A percentile compares a stretch with the other conserved stretches of the same genome.
phyloP scores from a whole-genome alignment of 2,113 vertebrate species.

The Catagonus wagneri region DNA sequence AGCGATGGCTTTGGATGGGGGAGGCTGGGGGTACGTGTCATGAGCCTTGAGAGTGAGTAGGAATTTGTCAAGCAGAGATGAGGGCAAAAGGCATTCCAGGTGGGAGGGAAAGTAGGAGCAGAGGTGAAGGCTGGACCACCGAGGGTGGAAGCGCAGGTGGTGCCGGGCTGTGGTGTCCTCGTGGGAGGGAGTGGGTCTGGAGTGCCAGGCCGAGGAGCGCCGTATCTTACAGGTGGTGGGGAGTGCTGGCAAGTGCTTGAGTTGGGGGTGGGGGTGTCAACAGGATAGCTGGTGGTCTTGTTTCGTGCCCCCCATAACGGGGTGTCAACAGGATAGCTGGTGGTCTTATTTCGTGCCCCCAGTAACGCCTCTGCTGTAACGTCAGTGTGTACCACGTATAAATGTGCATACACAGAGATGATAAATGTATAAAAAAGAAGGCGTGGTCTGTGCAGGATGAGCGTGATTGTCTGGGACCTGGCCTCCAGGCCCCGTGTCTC shows the following conservation, averaged over 20 bases:
- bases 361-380: accelerated
- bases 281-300: background rate
- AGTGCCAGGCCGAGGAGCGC: background rate
- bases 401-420: background rate
- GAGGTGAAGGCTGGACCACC: accelerated
- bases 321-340: background rate
- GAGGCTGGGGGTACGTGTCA: accelerated
- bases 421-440: background rate
- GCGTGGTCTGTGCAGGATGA: accelerated
- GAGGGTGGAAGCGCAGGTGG: accelerated
- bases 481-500: accelerated
- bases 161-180: accelerated
- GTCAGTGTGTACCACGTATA: background rate
- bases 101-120: background rate
- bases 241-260: background rate
- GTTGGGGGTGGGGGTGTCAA: background rate
- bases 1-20: background rate
- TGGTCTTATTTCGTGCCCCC: background rate
- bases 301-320: too few relatives aligned
- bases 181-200: background rate
- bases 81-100: background rate
- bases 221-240: background rate
- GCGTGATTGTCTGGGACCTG: background rate
- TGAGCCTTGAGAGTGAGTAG: background rate
- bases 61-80: background rate